A percentile compares a stretch with the other conserved stretches of the same genome.
Evolutionary conservation across 2,888 invertebrate species (phyloP).

Genomic region (Eretmocerus hayati): DNA sequence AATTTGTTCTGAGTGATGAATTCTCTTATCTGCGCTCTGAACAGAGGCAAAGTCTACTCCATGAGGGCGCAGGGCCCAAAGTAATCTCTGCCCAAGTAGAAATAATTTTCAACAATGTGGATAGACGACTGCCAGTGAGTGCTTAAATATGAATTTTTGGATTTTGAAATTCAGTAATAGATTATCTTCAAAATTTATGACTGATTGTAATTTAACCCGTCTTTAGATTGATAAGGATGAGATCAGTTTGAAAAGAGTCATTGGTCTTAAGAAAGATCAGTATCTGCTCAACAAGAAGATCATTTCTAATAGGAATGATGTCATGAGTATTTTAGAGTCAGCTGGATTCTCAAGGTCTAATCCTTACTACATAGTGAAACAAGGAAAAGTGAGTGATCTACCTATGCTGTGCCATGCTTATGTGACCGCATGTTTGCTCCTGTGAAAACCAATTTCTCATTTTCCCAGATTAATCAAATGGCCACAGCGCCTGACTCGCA

Average conservation of each 20-base stretch:
- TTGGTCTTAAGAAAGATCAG: slow-evolving; percentile 98
- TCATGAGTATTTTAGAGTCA: slow-evolving; percentile 94
- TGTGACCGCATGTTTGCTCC: no score
- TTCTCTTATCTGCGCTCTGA: slow-evolving; percentile 93
- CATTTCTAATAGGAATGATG: slow-evolving; percentile 85
- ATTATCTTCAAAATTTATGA: not conserved
- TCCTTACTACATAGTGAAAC: slow-evolving; percentile 99
- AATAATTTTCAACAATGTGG: slow-evolving; percentile 97
- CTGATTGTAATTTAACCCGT: not conserved
- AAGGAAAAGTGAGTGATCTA: slow-evolving; percentile 92
- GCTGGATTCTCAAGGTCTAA: slow-evolving; percentile 98
- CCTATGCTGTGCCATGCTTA: no score
- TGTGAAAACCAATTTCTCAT: no score
- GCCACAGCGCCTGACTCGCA: slow-evolving; percentile 97
- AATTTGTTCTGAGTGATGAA: slow-evolving; percentile 99
- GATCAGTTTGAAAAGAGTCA: slow-evolving; percentile 56
- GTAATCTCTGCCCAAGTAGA: slow-evolving; percentile 97
- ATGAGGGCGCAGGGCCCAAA: slow-evolving; percentile 97
- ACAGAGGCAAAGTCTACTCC: slow-evolving; percentile 87
- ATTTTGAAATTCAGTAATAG: slow-evolving; percentile 3
- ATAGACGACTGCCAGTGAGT: slow-evolving; percentile 89
- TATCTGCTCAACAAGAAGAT: slow-evolving; percentile 98
- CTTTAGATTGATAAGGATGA: slow-evolving; percentile 84
- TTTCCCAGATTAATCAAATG: slow-evolving; percentile 96
- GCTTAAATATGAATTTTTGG: no score